phyloP scores from a whole-genome alignment of 35 echinoderm and acorn worm genomes.

The Strongylocentrotus purpuratus region DNA sequence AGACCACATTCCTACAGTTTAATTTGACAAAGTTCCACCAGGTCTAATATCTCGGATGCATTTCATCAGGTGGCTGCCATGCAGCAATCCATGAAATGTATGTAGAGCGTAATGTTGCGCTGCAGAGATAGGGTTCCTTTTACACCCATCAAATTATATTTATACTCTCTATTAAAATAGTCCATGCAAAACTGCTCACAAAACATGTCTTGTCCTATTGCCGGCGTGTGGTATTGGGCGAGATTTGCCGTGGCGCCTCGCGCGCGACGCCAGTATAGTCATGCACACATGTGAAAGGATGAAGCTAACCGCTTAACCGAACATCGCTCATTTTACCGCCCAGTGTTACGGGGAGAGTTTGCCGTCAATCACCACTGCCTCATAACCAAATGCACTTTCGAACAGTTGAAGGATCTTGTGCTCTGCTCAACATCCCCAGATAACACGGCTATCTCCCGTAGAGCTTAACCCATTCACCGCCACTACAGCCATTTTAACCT shows the following conservation, averaged over 20 bases:
- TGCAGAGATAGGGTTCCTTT: not conserved
- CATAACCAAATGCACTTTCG: not conserved
- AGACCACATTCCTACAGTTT: not conserved
- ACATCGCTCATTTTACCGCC: not conserved
- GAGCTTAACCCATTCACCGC: not conserved
- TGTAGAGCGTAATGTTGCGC: not conserved
- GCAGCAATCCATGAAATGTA: not conserved
- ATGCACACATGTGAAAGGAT: not conserved
- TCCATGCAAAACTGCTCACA: not conserved
- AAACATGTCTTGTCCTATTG: no score
- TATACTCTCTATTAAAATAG: not conserved
- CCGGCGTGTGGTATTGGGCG: not conserved
- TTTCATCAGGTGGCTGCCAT: not conserved
- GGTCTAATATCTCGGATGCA: not conserved
- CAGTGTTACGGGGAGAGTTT: not conserved
- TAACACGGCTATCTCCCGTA: not conserved
- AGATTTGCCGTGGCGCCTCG: not conserved
- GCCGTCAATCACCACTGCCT: not conserved
- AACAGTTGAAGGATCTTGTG: constrained; percentile 8
- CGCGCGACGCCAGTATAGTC: not conserved
- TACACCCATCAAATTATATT: not conserved
- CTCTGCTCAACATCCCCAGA: not conserved
- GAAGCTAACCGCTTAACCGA: not conserved
- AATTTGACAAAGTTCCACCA: not conserved
- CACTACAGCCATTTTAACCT: not conserved